Conservation (phyloP, 1,140 invertebrate species). For the Drosophila tsacasi region DNA sequence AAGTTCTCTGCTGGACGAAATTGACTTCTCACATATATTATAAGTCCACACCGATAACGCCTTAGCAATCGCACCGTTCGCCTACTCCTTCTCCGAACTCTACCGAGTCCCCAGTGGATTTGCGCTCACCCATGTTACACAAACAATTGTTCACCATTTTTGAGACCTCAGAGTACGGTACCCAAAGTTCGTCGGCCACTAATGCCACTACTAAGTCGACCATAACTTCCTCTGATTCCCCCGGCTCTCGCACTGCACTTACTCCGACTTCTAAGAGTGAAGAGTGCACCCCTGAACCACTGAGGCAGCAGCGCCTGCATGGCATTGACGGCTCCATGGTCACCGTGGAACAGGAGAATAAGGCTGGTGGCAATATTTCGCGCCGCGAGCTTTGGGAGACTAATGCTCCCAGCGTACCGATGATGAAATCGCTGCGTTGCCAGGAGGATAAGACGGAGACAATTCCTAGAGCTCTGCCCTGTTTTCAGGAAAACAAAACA, state of each 20-base stretch:
- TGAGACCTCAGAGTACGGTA: constrained; percentile 78
- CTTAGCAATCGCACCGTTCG: too few relatives aligned
- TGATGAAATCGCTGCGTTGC: constrained; percentile 68
- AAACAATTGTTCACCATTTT: constrained; percentile 83
- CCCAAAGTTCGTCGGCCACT: constrained; percentile 56
- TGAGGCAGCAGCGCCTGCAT: constrained; percentile 42
- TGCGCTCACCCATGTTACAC: constrained; percentile 52
- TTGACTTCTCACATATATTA: constrained; percentile 86
- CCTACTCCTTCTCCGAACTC: neutral
- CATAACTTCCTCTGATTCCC: constrained; percentile 57
- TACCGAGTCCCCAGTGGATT: constrained; percentile 27
- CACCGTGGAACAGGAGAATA: constrained; percentile 21
- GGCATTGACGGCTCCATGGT: constrained; percentile 27
- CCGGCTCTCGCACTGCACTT: constrained; percentile 13
- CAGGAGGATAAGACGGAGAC: constrained; percentile 84
- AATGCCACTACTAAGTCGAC: constrained; percentile 72
- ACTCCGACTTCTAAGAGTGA: constrained; percentile 28
- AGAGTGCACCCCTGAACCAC: constrained; percentile 45
- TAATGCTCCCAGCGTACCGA: constrained; percentile 62
- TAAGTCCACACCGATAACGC: too few relatives aligned
- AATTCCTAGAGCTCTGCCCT: constrained; percentile 51
- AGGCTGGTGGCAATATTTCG: constrained; percentile 58
- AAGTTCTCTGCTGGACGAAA: constrained; percentile 86
- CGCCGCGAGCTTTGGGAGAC: constrained; percentile 68
- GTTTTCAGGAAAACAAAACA: constrained; percentile 72